These are phyloP conservation scores for Calameuta filiformis DNA, from an alignment of 2,888 invertebrate species.

Conservation along the genomic window DNA sequence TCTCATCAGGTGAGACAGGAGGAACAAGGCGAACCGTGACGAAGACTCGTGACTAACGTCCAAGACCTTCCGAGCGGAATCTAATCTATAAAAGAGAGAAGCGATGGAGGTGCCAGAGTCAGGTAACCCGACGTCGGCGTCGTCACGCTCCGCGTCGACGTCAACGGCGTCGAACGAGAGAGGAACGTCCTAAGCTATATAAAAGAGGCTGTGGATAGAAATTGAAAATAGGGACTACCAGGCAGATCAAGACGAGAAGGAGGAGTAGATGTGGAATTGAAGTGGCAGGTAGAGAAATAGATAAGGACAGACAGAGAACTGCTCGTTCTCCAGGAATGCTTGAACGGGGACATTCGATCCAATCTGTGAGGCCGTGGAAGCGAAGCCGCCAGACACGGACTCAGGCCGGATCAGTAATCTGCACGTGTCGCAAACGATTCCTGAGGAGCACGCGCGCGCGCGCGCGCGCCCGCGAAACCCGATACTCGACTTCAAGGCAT, in stretches of 20 bases:
- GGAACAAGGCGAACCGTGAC: too few species aligned
- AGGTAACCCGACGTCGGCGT: neutral
- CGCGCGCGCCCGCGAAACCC: slow-evolving; percentile 31
- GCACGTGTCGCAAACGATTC: slow-evolving; percentile 17
- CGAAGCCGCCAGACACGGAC: neutral
- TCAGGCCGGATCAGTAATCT: slow-evolving; percentile 17
- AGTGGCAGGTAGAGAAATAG: slow-evolving; percentile 21
- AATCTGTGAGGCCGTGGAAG: slow-evolving; percentile 27
- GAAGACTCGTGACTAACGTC: slow-evolving; percentile 28
- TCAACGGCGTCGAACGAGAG: too few species aligned
- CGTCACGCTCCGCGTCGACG: too few species aligned
- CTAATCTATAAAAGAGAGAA: slow-evolving; percentile 16
- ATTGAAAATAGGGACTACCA: too few species aligned
- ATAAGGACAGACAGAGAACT: neutral
- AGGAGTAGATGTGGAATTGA: neutral
- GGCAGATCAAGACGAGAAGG: too few species aligned
- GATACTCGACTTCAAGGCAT: slow-evolving; percentile 12
- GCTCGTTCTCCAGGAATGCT: slow-evolving; percentile 44
- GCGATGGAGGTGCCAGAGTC: neutral
- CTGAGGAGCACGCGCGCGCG: slow-evolving; percentile 16
- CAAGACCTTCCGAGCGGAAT: slow-evolving; percentile 30
- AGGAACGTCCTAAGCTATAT: too few species aligned
- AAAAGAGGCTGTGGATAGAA: too few species aligned
- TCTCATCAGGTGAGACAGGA: too few species aligned
- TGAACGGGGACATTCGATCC: slow-evolving; percentile 50